phyloP scores from a whole-genome alignment of 2,888 invertebrate species.

The Limnephilus auricula region DNA sequence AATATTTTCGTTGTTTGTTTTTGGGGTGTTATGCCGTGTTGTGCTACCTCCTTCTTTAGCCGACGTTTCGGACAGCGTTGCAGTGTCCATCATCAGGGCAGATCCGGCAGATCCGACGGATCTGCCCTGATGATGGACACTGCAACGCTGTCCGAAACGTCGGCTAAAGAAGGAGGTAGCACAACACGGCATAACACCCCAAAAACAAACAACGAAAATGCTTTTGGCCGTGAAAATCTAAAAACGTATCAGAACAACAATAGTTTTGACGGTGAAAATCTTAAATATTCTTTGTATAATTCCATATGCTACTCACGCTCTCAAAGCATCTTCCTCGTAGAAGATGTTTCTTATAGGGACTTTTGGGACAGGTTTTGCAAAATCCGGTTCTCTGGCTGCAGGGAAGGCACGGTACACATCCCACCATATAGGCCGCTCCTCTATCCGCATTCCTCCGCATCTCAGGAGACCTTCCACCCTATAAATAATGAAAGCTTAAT shows the following conservation, averaged over 20 bases:
- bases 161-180: no score
- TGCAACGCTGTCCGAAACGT: no score
- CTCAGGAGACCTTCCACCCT: constrained; percentile 89
- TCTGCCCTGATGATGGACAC: no score
- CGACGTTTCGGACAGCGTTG: no score
- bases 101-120: no score
- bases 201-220: no score
- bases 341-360: constrained; percentile 83
- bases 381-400: constrained; percentile 89
- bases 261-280: background rate
- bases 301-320: constrained; percentile 82
- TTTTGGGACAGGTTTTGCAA: constrained; percentile 82
- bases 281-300: background rate
- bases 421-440: constrained; percentile 95
- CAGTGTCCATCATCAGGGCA: no score
- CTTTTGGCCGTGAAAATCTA: no score
- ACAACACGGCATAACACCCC: no score
- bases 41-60: no score
- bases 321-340: constrained; percentile 88
- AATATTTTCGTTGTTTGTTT: background rate
- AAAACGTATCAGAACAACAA: background rate
- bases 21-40: no score
- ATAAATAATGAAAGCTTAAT: constrained; percentile 68
- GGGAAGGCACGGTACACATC: constrained; percentile 94
- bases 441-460: constrained; percentile 86